A percentile compares a stretch with the other conserved stretches of the same genome.
Conservation (phyloP, 2,888 invertebrate genomes). For the Heliconius ismenius region DNA sequence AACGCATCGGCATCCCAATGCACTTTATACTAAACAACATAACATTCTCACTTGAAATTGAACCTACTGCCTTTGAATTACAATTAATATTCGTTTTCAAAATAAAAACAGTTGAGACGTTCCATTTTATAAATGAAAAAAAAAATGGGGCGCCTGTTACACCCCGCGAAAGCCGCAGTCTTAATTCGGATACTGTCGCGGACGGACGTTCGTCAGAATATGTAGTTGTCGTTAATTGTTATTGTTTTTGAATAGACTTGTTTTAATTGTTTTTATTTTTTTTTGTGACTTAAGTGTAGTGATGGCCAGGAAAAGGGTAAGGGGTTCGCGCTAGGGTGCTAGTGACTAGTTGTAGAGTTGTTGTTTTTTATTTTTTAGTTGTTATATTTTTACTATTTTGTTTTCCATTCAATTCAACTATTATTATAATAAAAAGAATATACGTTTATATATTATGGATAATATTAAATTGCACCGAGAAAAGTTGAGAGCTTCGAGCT, state of each 20-base stretch:
- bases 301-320: conserved; percentile 78
- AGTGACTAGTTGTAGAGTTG: conserved; percentile 8
- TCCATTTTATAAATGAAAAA: conserved; percentile 44
- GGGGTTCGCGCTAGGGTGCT: conserved; percentile 46
- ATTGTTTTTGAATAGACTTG: conserved; percentile 18
- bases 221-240: conserved; percentile 50
- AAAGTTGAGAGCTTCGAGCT: neutral
- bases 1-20: conserved; percentile 54
- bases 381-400: conserved; percentile 19
- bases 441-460: neutral
- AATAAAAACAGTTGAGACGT: conserved; percentile 51
- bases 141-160: conserved; percentile 63
- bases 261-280: conserved; percentile 25
- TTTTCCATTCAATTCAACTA: neutral
- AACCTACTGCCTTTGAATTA: conserved; percentile 44
- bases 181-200: conserved; percentile 53
- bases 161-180: conserved; percentile 61
- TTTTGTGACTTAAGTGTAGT: conserved; percentile 49
- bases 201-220: conserved; percentile 50
- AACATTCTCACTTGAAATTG: conserved; percentile 36
- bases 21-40: conserved; percentile 34
- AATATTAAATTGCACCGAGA: neutral
- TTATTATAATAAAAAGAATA: neutral
- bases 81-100: conserved; percentile 45
- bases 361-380: conserved; percentile 8